Evolutionary conservation across 2,888 invertebrate species (phyloP).

Genomic region (Adelognathus sp.): DNA sequence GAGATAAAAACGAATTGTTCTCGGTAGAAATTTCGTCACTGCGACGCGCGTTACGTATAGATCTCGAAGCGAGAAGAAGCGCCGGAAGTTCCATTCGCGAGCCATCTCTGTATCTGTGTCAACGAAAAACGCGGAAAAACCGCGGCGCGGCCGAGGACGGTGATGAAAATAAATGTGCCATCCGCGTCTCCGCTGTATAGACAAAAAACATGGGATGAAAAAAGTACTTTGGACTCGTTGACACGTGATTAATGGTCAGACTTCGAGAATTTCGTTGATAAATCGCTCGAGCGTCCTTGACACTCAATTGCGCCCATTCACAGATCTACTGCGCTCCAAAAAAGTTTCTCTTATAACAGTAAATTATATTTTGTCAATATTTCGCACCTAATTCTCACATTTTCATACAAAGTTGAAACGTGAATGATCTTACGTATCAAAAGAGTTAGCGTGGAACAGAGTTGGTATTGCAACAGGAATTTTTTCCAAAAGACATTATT

Average conservation of each 20-base stretch:
- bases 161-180: constrained; percentile 10
- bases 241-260: neutral
- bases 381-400: too few species aligned
- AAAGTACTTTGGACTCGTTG: constrained; percentile 24
- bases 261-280: neutral
- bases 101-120: neutral
- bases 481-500: too few species aligned
- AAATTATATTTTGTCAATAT: neutral
- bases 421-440: too few species aligned
- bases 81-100: constrained; percentile 23
- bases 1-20: neutral
- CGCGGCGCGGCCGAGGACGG: neutral
- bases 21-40: neutral
- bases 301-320: neutral
- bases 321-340: neutral
- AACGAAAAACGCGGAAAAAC: neutral
- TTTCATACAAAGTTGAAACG: too few species aligned
- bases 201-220: neutral
- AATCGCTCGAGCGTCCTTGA: neutral
- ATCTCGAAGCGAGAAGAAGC: neutral
- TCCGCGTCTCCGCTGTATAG: neutral
- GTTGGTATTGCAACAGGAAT: too few species aligned
- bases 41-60: neutral
- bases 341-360: neutral
- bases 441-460: too few species aligned